Evolutionary conservation across 2,113 vertebrate genomes (phyloP), one percentile per base, ranked within the genome.

Genomic region (Oplegnathus fasciatus): DNA sequence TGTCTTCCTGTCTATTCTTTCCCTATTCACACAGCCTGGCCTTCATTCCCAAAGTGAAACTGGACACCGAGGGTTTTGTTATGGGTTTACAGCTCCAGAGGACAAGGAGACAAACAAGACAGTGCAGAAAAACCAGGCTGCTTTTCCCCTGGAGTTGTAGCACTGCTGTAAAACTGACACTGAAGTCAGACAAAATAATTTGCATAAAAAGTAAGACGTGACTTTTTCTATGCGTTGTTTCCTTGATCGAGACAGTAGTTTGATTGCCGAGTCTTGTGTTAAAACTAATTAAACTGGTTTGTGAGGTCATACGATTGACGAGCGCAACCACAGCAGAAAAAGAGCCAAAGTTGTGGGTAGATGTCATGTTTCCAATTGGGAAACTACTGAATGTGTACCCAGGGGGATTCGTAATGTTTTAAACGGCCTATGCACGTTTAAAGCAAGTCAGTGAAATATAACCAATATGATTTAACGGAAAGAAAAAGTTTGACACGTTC

Each of bases 1-100:
- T 81, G 84, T 94, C 91, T 93, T 89, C 90, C 93, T 96, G 93
- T 92, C 84, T 86, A 89, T 92, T 92, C 90, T 87, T 88, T 91
- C 30, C 88, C 87, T 89, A 86, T 90, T 96, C 88, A 93, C 74
- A 90, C 84, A 75, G 86, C 87, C 89, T 83, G 88, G 91, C 83
- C 90, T 79, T 91, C 89, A 92, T 94, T 94, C 88, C 89, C 86
- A 92, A 79, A 85, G 80, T 92, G 93, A 93, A 94, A 94, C 92
- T 67, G 87, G 92, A 94, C 85, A 92, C 88, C 62, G 0, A 52
- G 58, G 85, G 86, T 90, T 91, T 93, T 92, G 92, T 93, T 91
- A 46, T 91, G 90, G 92, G 80, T 93, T 91, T 94, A 93, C 84
- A 91, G 91, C 85, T 85, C 87, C 83, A 32, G 78, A 94, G 85